Evolutionary conservation across 2,797 vertebrate genomes (phyloP), one percentile per base, ranked within the genome.

Genomic region (Kryptopterus vitreolus): DNA sequence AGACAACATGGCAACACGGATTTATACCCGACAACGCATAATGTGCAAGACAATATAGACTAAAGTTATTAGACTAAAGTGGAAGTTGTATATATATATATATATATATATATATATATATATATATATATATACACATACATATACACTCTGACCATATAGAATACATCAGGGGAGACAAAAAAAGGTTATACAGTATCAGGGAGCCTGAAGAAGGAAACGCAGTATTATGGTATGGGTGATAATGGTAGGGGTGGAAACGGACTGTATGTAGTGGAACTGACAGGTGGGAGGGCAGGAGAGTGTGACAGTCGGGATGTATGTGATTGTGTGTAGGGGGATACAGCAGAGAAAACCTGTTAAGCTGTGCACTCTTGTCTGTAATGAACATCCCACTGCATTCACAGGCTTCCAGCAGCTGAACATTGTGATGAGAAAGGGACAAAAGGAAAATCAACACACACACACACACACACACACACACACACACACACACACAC

Each of bases 371-470:
- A 53, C 53, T 75, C 63, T 75, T 63, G 78, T 77, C 71, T 82
- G 77, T 61, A 73, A 78, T 73, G 80, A 80, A 80, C 78, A 82
- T 57, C 82, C 80, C 82, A 82, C 80, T 53, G 33, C 71, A 86
- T 79, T 78, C 79, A 74, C 43, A 71, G 22, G 52, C 82, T 84
- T 74, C 77, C 85, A 84, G 80, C 69, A 77, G 82, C 75, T 76
- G 65, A 61, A 78, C 7, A 50, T 55, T 78, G 38, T 43, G 52
- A 70, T 55, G 77, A 46, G 12, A 35, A 82, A 58, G 24, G 66
- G 63, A 79, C 77, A 83, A 80, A 78, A 72, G 38, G 26, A 57
- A 57, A 35, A 61, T 24, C 77, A 71, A 46, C 33, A n/a, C n/a
- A n/a, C n/a, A n/a, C n/a, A n/a, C n/a, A n/a, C n/a, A n/a, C n/a